Evolutionary conservation across 1,140 invertebrate genomes (phyloP).

Genomic region (Drosophila neocordata): DNA sequence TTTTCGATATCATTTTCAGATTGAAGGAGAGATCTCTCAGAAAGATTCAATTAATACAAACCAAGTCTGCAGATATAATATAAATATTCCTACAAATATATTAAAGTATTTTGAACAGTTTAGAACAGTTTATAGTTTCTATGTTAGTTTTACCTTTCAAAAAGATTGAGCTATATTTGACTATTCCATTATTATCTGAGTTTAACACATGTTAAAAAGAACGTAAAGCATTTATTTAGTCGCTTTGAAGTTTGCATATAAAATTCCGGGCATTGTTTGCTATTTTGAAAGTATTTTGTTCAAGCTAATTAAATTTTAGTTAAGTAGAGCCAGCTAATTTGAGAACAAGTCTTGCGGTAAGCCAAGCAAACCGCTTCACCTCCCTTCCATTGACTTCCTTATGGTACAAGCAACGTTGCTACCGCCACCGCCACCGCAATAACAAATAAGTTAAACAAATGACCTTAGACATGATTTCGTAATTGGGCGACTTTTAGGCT

Average conservation of each 20-base stretch:
- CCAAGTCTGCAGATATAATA: background rate
- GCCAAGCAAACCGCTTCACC: background rate
- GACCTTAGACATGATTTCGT: constrained; percentile 81
- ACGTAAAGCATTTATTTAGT: no score
- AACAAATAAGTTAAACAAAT: constrained; percentile 75
- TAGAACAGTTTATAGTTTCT: no score
- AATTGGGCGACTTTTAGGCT: constrained; percentile 59
- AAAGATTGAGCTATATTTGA: no score
- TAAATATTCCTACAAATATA: no score
- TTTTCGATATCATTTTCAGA: constrained; percentile 39
- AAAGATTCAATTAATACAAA: constrained; percentile 36
- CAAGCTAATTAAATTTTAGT: constrained; percentile 36
- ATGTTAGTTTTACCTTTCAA: constrained; percentile 4
- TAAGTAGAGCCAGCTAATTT: constrained; percentile 36
- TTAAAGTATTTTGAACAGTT: no score
- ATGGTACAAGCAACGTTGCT: background rate
- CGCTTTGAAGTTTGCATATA: constrained; percentile 27
- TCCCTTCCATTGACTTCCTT: background rate
- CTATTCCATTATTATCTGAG: background rate
- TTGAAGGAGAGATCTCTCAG: constrained; percentile 30
- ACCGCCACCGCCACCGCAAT: constrained; percentile 28
- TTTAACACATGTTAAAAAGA: constrained; percentile 53
- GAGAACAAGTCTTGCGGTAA: constrained; percentile 44
- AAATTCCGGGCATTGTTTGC: constrained; percentile 40
- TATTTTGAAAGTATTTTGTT: constrained; percentile 36